phyloP scores from a whole-genome alignment of 2,113 vertebrate genomes.

The Spilogale gracilis region DNA sequence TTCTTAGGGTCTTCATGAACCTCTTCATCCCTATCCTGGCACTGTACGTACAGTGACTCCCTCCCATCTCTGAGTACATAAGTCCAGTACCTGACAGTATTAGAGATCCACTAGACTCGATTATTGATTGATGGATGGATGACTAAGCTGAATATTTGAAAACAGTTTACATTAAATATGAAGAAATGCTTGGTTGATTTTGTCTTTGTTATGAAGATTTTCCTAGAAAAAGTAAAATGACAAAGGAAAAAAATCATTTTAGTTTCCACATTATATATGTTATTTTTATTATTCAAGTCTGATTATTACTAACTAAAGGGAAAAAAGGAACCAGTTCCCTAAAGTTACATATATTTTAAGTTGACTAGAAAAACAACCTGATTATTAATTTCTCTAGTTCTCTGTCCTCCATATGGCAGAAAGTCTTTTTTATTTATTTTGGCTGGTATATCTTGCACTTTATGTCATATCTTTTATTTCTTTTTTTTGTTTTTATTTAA shows the following conservation, averaged over 20 bases:
- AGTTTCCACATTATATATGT: background rate
- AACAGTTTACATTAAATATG: conserved; percentile 2
- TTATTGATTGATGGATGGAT: background rate
- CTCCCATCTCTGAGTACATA: background rate
- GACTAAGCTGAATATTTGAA: conserved; percentile 3
- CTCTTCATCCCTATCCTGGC: background rate
- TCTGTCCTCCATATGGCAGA: background rate
- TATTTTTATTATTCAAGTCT: background rate
- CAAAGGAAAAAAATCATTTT: background rate
- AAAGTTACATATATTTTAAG: background rate
- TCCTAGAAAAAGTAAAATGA: conserved; percentile 17
- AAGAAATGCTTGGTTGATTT: background rate
- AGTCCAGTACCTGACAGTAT: background rate
- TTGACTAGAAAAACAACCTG: background rate
- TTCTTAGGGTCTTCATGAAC: background rate
- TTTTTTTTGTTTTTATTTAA: background rate
- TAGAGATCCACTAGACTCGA: background rate
- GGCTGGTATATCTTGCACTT: background rate
- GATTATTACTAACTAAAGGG: background rate
- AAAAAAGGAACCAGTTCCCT: background rate
- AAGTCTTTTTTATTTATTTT: background rate
- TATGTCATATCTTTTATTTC: background rate
- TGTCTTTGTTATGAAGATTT: background rate
- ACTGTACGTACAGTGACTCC: background rate
- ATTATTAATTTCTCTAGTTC: background rate